These are phyloP conservation scores for Loriculus beryllinus DNA, from an alignment of 2,797 vertebrate species.

Conservation along the genomic window DNA sequence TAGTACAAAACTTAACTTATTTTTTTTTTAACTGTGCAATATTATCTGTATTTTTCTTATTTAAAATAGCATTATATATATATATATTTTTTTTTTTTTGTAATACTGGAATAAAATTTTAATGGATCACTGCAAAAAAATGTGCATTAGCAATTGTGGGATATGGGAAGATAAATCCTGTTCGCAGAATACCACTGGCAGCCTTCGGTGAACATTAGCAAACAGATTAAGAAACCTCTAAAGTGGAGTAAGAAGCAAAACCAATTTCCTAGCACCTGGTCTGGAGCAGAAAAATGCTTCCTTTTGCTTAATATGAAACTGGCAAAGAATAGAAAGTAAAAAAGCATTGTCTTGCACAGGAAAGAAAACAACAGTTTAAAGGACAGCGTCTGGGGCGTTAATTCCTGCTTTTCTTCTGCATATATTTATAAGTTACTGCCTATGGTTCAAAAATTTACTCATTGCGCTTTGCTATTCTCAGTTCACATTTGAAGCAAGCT, in stretches of 20 bases:
- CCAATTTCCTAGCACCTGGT: neutral
- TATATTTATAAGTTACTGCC: neutral
- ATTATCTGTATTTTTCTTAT: neutral
- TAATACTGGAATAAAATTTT: conserved; percentile 9
- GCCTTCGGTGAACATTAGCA: neutral
- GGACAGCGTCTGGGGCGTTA: neutral
- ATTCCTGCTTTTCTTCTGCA: neutral
- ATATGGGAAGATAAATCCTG: neutral
- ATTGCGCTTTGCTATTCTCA: neutral
- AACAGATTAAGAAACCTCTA: neutral
- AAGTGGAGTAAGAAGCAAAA: neutral
- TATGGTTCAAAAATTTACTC: neutral
- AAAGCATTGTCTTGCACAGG: neutral
- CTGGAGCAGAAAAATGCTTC: neutral
- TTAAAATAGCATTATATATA: neutral
- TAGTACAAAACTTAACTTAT: neutral
- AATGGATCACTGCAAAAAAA: neutral
- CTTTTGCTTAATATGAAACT: neutral
- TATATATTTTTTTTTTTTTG: neutral
- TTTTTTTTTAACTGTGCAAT: neutral
- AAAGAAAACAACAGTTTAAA: neutral
- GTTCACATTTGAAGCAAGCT: neutral
- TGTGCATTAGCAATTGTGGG: neutral
- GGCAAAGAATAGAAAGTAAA: neutral
- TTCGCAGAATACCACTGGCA: neutral